These are phyloP conservation scores for Pedetes capensis DNA, from an alignment of 2,113 vertebrate species.

Conservation along the genomic window DNA sequence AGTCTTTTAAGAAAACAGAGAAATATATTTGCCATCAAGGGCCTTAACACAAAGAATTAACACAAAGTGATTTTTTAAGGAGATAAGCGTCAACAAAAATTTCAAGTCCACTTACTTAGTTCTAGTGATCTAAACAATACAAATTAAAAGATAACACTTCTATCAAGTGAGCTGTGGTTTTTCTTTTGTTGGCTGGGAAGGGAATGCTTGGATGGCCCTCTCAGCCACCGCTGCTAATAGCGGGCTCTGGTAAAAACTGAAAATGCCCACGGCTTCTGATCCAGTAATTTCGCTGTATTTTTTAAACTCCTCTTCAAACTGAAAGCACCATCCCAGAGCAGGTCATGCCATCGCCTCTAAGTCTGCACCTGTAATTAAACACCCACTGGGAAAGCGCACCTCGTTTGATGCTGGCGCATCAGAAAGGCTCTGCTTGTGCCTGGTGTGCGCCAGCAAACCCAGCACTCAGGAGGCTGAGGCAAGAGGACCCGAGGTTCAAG, in stretches of 20 bases:
- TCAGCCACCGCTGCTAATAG: background rate
- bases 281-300: background rate
- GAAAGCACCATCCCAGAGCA: background rate
- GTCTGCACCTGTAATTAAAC: background rate
- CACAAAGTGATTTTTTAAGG: background rate
- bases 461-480: too few relatives aligned
- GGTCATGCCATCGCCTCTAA: background rate
- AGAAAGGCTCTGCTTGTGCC: too few relatives aligned
- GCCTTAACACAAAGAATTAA: background rate
- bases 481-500: too few relatives aligned
- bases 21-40: background rate
- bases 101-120: background rate
- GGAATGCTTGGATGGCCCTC: too few relatives aligned
- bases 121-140: background rate
- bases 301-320: background rate
- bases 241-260: background rate
- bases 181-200: background rate
- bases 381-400: background rate
- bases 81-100: background rate
- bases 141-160: background rate
- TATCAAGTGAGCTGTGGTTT: background rate
- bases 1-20: background rate
- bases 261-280: background rate
- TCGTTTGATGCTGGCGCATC: background rate
- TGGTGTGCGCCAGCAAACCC: too few relatives aligned